phyloP scores from a whole-genome alignment of 2,888 invertebrate species.

The Elysia crispata region DNA sequence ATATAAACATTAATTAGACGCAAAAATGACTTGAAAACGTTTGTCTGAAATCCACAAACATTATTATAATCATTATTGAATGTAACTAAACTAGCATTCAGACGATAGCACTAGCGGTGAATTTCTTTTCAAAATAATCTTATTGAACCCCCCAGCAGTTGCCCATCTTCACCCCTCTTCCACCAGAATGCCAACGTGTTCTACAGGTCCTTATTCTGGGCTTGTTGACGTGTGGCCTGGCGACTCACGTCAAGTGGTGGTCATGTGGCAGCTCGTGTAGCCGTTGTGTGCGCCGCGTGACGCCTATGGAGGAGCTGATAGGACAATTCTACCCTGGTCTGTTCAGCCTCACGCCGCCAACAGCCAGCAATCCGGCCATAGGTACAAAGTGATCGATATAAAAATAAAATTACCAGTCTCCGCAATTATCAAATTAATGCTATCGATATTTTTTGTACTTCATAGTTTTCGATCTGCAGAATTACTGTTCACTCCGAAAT shows the following conservation, averaged over 20 bases:
- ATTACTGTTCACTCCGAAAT: too few species aligned
- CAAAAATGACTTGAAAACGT: too few species aligned
- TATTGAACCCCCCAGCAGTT: too few species aligned
- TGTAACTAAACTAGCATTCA: too few species aligned
- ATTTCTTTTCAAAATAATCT: too few species aligned
- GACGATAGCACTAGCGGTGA: too few species aligned
- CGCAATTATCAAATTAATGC: neutral
- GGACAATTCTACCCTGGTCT: constrained; percentile 53
- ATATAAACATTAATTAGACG: too few species aligned
- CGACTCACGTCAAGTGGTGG: constrained; percentile 48
- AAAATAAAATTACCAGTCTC: neutral
- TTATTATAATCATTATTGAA: too few species aligned
- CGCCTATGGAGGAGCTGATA: constrained; percentile 52
- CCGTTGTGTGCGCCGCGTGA: constrained; percentile 50
- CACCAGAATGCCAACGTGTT: constrained; percentile 12
- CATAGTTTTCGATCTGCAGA: too few species aligned
- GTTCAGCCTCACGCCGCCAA: constrained; percentile 50
- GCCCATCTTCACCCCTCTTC: neutral
- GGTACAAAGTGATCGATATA: constrained; percentile 1
- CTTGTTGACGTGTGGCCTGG: neutral
- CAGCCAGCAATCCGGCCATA: constrained; percentile 22
- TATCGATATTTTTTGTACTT: neutral
- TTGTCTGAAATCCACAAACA: too few species aligned
- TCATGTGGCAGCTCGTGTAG: constrained; percentile 51
- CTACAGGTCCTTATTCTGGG: neutral